Evolutionary conservation across 2,888 invertebrate genomes (phyloP), one percentile per base, ranked within the genome.

Genomic region (Ditula angustiorana): DNA sequence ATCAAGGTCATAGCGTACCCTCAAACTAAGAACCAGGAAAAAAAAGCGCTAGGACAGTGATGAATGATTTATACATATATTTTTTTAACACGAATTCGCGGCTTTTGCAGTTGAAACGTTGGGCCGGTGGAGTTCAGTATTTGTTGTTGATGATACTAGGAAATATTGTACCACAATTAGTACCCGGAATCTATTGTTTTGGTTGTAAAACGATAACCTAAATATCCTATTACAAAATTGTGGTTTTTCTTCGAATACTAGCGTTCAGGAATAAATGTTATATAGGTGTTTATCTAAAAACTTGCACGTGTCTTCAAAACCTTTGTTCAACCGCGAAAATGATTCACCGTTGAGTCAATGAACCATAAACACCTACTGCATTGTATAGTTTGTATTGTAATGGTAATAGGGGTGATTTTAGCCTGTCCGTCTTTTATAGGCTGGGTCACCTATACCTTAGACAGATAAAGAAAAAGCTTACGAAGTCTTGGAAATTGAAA

Each of bases 221-320:
- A 33, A 64, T 55, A 59, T 47, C 47, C 11, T 47, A 19, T 59
- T 59, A 33, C 37, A 21, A n/a, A 19, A 50, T 47, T 58, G 58
- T 5, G 58, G 53, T 53, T 59, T 11, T 53, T 46, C 52, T 59
- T 35, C 11, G 58, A 52, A 53, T 21, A 47, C 10, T 47, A 61
- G 13, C 35, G 21, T 28, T 53, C 21, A 46, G 13, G 67, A 67
- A 67, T 68, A 66, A 69, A 56, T n/a, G n/a, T 53, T 60, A 53
- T 68, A 61, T 68, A 66, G 62, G 61, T 69, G 69, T 71, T 74
- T 75, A 75, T 73, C 74, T 73, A 71, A 73, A 74, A 75, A 71
- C 63, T 62, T 67, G 69, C 74, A 73, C 75, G 74, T 71, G 77
- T 59, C 33, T 57, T 60, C 61, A 58, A 68, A 70, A 71, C 72